Evolutionary conservation across 1,140 invertebrate species (phyloP), one percentile per base, ranked within the genome.

Genomic region (Ectropis grisescens): DNA sequence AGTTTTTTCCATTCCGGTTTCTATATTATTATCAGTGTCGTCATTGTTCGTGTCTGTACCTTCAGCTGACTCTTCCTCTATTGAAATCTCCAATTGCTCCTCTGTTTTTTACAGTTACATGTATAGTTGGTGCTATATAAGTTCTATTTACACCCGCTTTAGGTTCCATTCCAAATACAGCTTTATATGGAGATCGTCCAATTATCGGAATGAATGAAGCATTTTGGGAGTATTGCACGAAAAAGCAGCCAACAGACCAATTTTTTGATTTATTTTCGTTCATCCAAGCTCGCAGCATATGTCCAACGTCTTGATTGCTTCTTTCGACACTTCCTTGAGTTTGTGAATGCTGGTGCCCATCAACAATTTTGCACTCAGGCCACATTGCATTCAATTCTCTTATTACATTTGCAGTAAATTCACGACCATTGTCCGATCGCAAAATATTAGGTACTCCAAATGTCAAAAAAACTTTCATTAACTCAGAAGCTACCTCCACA

Each of bases 221-320:
- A 37, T 65, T 70, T 44, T 68, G 72, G 41, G 42, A 54, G 26
- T 50, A 43, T 37, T 72, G 66, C 5, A 71, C 29, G 40, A 58
- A 67, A 12, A 30, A 24, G 19, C 59, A 19, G 2, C 58, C 61
- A 27, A 56, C 36, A 31, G 45, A 38, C 58, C 58, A 68, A 27
- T 60, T 47, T 37, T 22, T 47, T 5, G 32, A 46, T 12, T 66
- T 39, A 27, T 65, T 58, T n/a, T 43, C 41, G 12, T 32, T 13
- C 58, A 76, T 53, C 64, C 59, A 65, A 24, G 61, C 36, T 26
- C 14, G 37, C 6, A 81, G 38, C 51, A 72, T 72, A 37, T 67
- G 66, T 45, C 75, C 44, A 13, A 82, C 58, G 30, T 80, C 72
- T 47, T 67, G 58, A 41, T 79, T 82, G 3, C 51, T 49, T 26